These are phyloP conservation scores for Brachionus angularis DNA, from an alignment of 1,140 invertebrate genomes.

Conservation along the genomic window DNA sequence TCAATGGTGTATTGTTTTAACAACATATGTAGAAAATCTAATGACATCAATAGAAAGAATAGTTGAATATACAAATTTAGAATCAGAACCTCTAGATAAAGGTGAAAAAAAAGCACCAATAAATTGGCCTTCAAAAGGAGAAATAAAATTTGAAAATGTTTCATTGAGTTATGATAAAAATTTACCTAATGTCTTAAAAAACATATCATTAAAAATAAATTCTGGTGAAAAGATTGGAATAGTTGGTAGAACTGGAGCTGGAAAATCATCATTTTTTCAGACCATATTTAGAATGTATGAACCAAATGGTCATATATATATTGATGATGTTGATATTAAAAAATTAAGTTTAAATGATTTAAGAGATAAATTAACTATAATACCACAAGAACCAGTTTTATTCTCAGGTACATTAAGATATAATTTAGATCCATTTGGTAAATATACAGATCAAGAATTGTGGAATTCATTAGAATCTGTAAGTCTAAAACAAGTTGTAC, in stretches of 20 bases:
- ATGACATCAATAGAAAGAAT: conserved; percentile 39
- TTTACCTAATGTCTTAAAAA: conserved; percentile 1
- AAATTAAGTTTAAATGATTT: conserved; percentile 68
- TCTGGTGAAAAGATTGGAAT: conserved; percentile 64
- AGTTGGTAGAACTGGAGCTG: conserved; percentile 77
- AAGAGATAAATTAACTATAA: conserved; percentile 72
- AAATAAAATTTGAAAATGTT: conserved; percentile 34
- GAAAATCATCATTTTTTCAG: conserved; percentile 74
- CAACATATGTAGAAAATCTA: conserved; percentile 30
- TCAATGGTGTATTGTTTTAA: conserved; percentile 39
- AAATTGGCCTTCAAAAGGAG: conserved; percentile 32
- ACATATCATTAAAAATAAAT: conserved; percentile 23
- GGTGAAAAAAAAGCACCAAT: conserved; percentile 45
- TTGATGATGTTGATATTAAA: conserved; percentile 68
- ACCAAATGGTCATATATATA: conserved; percentile 60
- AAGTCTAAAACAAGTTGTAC: conserved; percentile 55
- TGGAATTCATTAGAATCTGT: conserved; percentile 59
- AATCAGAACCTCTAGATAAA: conserved; percentile 45
- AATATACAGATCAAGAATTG: conserved; percentile 48
- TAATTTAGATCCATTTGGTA: conserved; percentile 51
- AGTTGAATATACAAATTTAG: conserved; percentile 34
- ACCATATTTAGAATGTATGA: conserved; percentile 62
- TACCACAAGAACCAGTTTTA: conserved; percentile 64
- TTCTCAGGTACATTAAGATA: conserved; percentile 58
- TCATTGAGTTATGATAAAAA: conserved; percentile 42